Conservation (phyloP, 2,113 vertebrate genomes). For the Bothrops jararaca region DNA sequence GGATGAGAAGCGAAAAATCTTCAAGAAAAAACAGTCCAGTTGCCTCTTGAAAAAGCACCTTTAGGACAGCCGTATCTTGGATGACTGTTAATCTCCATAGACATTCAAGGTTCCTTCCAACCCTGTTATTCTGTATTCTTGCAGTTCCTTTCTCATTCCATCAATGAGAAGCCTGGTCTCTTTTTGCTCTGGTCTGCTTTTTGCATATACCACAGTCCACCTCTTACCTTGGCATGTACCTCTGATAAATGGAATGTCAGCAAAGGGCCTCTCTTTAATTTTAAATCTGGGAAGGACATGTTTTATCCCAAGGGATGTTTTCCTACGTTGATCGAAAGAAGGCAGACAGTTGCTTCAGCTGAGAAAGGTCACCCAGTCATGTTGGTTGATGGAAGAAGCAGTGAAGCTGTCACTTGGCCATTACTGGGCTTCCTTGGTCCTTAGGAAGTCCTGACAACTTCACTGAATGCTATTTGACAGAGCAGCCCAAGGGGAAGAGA, state of each 20-base stretch:
- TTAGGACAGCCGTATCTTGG: not conserved
- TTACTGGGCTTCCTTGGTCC: conserved; percentile 63
- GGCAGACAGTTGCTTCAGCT: conserved; percentile 64
- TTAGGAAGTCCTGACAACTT: conserved; percentile 54
- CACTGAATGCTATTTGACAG: conserved; percentile 55
- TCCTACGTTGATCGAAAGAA: conserved; percentile 69
- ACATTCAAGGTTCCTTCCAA: not conserved
- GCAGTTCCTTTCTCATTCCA: not conserved
- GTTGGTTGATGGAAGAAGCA: conserved; percentile 68
- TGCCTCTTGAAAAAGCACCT: not conserved
- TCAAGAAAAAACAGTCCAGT: not conserved
- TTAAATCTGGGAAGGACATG: conserved; percentile 58
- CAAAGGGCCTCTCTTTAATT: conserved; percentile 36
- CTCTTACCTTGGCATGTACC: fast-evolving
- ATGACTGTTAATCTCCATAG: not conserved
- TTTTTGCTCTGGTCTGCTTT: not conserved
- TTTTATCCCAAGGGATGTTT: conserved; percentile 59
- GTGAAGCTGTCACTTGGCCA: conserved; percentile 71
- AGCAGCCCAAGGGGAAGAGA: conserved; percentile 35
- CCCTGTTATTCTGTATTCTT: not conserved
- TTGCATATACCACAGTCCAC: fast-evolving
- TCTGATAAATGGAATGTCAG: conserved; percentile 51
- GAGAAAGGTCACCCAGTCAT: conserved; percentile 76
- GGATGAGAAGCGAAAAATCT: not conserved
- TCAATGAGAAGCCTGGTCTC: not conserved